These are phyloP conservation scores for Leuciscus idus DNA, from an alignment of 2,113 vertebrate genomes.

Conservation along the genomic window DNA sequence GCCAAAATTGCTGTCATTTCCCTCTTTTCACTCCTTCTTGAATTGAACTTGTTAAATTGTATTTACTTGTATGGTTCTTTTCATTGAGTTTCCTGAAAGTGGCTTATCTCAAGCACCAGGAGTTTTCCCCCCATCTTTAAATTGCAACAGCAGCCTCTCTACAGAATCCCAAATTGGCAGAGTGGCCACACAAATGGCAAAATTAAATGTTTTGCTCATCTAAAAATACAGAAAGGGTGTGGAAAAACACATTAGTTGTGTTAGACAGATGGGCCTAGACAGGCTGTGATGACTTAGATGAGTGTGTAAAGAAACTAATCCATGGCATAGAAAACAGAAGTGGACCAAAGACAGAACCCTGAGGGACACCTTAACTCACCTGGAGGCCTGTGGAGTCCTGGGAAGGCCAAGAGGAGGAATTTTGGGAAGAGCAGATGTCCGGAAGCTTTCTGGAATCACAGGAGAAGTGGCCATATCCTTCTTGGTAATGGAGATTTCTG, in stretches of 20 bases:
- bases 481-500: conserved; percentile 60
- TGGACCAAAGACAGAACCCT: conserved; percentile 5
- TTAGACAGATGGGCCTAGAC: neutral
- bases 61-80: conserved; percentile 47
- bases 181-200: conserved; percentile 29
- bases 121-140: neutral
- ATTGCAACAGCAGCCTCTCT: conserved; percentile 39
- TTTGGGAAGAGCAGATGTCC: conserved; percentile 45
- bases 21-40: conserved; percentile 40
- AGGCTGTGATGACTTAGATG: conserved; percentile 9
- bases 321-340: neutral
- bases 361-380: conserved; percentile 61
- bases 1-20: conserved; percentile 41
- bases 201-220: conserved; percentile 40
- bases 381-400: conserved; percentile 57
- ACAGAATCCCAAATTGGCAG: conserved; percentile 10
- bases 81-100: conserved; percentile 44
- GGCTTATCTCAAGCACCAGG: conserved; percentile 26
- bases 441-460: conserved; percentile 55
- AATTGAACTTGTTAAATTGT: conserved; percentile 48
- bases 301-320: neutral
- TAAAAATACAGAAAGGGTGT: conserved; percentile 3
- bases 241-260: neutral
- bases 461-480: conserved; percentile 81
- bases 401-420: conserved; percentile 21